Evolutionary conservation across 1,140 invertebrate genomes (phyloP).

Genomic region (Drosophila yakuba): DNA sequence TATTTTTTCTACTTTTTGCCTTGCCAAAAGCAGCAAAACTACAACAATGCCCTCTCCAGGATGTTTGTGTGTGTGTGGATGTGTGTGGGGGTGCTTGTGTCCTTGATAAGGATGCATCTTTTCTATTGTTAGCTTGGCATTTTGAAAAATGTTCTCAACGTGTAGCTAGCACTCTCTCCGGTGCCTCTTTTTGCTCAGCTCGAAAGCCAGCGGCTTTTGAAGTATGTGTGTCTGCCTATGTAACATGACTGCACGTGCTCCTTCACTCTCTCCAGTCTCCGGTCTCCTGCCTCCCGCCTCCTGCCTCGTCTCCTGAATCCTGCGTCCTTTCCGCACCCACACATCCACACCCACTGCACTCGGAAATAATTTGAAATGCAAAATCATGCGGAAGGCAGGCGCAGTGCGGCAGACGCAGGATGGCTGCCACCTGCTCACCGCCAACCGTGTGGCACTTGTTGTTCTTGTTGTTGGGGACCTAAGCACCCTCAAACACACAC

Average conservation of each 20-base stretch:
- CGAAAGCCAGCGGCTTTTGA: conserved; percentile 69
- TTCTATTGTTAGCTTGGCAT: conserved; percentile 82
- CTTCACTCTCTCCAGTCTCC: conserved; percentile 1
- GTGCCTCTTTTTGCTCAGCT: conserved; percentile 14
- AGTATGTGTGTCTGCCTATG: conserved; percentile 63
- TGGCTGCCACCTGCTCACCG: conserved; percentile 46
- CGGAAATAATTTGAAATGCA: conserved; percentile 80
- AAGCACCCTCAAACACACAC: conserved; percentile 26
- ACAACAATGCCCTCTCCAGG: conserved; percentile 12
- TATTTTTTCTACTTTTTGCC: conserved; percentile 39
- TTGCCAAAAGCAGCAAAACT: conserved; percentile 58
- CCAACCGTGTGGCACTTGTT: conserved; percentile 27
- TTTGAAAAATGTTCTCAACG: conserved; percentile 68
- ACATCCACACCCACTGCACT: conserved; percentile 31
- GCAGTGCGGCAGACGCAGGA: conserved; percentile 64
- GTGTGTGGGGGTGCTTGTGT: conserved; percentile 49
- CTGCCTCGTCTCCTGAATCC: conserved; percentile 3
- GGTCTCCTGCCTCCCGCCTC: not conserved
- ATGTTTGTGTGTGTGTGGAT: conserved; percentile 31
- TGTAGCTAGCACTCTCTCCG: conserved; percentile 26
- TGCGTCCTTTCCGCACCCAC: not conserved
- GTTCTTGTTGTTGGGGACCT: conserved; percentile 16
- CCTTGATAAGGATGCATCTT: conserved; percentile 83
- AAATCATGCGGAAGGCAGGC: conserved; percentile 77
- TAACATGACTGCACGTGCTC: conserved; percentile 54